These are phyloP conservation scores for Capreolus pygargus DNA, from an alignment of 2,113 vertebrate species.

Conservation along the genomic window DNA sequence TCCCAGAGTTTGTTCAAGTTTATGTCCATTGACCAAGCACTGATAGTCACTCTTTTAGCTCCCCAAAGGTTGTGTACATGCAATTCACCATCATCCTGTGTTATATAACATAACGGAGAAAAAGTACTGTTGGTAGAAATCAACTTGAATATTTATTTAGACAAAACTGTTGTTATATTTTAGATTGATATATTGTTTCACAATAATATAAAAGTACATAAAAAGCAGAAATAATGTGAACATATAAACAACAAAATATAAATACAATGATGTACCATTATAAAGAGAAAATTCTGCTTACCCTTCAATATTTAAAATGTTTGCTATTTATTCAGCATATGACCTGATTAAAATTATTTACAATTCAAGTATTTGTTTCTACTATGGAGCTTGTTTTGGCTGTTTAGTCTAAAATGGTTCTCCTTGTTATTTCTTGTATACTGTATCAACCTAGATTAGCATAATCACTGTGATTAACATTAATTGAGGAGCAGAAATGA, in stretches of 20 bases:
- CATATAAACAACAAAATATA: slow-evolving; percentile 2
- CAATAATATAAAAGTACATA: neutral
- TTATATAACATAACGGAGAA: neutral
- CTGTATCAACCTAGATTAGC: slow-evolving; percentile 52
- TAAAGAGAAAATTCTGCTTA: neutral
- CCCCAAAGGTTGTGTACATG: neutral
- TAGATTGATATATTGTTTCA: neutral
- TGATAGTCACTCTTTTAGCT: neutral
- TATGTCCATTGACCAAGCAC: neutral
- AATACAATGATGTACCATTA: neutral
- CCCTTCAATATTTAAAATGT: slow-evolving; percentile 37
- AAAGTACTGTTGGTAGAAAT: neutral
- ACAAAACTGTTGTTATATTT: neutral
- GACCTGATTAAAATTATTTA: slow-evolving; percentile 32
- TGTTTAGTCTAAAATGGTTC: slow-evolving; percentile 53
- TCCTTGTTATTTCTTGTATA: slow-evolving; percentile 55
- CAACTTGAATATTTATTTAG: neutral
- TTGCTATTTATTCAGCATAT: slow-evolving; percentile 37
- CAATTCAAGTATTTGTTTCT: slow-evolving; percentile 62
- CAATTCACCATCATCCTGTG: neutral
- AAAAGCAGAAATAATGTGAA: neutral
- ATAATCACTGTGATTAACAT: slow-evolving; percentile 62
- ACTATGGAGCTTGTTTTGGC: slow-evolving; percentile 37
- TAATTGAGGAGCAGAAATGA: slow-evolving; percentile 57
- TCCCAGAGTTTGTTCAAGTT: neutral